Conservation (phyloP, 2,888 invertebrate species). For the Drosophila nigricruria region DNA sequence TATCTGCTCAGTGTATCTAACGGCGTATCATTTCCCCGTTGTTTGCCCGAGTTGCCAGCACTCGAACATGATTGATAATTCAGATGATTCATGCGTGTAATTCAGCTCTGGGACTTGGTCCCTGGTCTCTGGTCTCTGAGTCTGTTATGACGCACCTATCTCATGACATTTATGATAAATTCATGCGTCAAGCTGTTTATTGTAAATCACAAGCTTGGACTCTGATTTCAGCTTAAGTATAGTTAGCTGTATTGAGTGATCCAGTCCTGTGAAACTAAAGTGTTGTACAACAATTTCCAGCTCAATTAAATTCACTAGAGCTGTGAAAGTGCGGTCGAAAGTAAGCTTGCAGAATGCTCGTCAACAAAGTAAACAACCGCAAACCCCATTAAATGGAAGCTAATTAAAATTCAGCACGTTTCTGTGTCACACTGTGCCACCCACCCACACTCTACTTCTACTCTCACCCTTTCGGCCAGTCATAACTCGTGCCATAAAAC, state of each 20-base stretch:
- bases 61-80: slow-evolving; percentile 80
- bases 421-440: slow-evolving; percentile 3
- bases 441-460: neutral
- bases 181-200: slow-evolving; percentile 43
- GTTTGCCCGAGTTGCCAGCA: slow-evolving; percentile 59
- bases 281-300: neutral
- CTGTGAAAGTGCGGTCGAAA: slow-evolving; percentile 7
- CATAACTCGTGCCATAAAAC: slow-evolving; percentile 67
- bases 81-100: slow-evolving; percentile 80
- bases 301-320: slow-evolving; percentile 31
- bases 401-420: slow-evolving; percentile 82
- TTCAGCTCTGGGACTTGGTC: slow-evolving; percentile 48
- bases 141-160: slow-evolving; percentile 37
- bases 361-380: slow-evolving; percentile 53
- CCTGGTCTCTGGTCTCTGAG: slow-evolving; percentile 9
- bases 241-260: neutral
- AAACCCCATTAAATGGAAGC: slow-evolving; percentile 65
- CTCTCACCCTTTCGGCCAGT: slow-evolving; percentile 16
- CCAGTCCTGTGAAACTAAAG: slow-evolving; percentile 4
- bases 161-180: slow-evolving; percentile 65
- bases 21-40: slow-evolving; percentile 40
- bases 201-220: slow-evolving; percentile 1
- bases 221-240: slow-evolving; percentile 17
- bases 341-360: slow-evolving; percentile 23
- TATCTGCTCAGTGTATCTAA: slow-evolving; percentile 36